phyloP scores from a whole-genome alignment of 1,140 invertebrate genomes.

The Drosophila bipectinata region DNA sequence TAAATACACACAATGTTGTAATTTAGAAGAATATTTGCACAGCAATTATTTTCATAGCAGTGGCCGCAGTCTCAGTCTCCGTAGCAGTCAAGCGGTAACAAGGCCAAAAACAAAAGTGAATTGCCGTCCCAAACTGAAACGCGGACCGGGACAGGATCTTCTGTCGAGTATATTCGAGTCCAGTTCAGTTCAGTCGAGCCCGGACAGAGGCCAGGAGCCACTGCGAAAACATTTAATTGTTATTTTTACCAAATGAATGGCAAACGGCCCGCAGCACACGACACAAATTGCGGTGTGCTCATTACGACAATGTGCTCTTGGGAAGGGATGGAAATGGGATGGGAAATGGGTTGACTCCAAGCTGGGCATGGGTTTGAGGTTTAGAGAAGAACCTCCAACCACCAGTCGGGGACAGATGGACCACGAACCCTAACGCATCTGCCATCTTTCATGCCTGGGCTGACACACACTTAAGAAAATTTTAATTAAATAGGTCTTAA shows the following conservation, averaged over 20 bases:
- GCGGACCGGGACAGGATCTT: constrained; percentile 25
- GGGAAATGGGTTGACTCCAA: constrained; percentile 26
- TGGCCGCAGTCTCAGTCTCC: constrained; percentile 16
- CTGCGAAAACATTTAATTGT: constrained; percentile 82
- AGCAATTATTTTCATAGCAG: constrained; percentile 74
- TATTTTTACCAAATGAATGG: constrained; percentile 82
- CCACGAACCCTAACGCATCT: constrained; percentile 70
- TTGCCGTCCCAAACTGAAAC: constrained; percentile 49
- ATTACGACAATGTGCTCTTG: constrained; percentile 69
- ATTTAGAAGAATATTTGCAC: constrained; percentile 76
- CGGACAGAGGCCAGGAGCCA: constrained; percentile 41
- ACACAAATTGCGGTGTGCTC: constrained; percentile 81
- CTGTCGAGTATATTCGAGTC: constrained; percentile 13
- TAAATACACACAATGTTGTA: constrained; percentile 74
- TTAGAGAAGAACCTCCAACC: constrained; percentile 26
- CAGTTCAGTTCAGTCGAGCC: constrained; percentile 13
- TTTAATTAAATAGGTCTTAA: background rate
- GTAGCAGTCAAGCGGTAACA: constrained; percentile 38
- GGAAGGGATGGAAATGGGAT: constrained; percentile 11
- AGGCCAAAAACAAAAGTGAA: constrained; percentile 75
- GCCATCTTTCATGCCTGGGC: constrained; percentile 70
- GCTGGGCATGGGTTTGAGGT: constrained; percentile 11
- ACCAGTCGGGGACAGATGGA: constrained; percentile 26
- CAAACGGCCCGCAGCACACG: constrained; percentile 77
- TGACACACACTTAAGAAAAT: constrained; percentile 37